Base-by-base conservation (phyloP, 2,113 vertebrate genomes). In the Alaudala cheleensis region DNA sequence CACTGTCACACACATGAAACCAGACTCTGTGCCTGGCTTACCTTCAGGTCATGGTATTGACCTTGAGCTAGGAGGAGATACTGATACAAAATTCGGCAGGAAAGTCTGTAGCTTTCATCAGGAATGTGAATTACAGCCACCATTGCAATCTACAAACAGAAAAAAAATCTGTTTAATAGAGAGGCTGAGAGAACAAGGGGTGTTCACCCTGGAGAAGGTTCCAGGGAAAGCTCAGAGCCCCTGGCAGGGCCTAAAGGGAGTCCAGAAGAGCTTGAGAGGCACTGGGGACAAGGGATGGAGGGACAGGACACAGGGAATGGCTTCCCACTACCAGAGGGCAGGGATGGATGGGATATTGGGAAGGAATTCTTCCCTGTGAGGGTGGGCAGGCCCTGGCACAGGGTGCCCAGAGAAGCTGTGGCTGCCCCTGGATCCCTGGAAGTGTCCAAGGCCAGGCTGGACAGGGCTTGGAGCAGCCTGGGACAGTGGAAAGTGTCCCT, bases 31-130 rank as follows among this genome's bases (percentile, higher is more conserved):
- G 53, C 0, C 4, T 3, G 66, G 44, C 93, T 77, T 98, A 99
- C 99, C 99, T 99, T 99, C 71, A 99, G 98, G 83, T 99, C 98
- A 29, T 98, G 99, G 97, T 99, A 98, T 97, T 98, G 98, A 65
- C 99, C 99, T 81, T 98, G 98, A 77, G 98, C 97, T 51, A 99
- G 98, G 77, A 99, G 98, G 17, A 99, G 98, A 97, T 99, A 99
- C 82, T 99, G 99, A 90, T 99, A 99, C 5, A 99, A 96, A 95
- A 99, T 97, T 88, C 99, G 98, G 58, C 98, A 98, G 88, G 99
- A 97, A 34, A 99, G 98, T 39, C 97, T 97, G 94, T 99, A 99
- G 91, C 97, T 99, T 50, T 98, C 97, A 96, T 99, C 99, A 72
- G 99, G 99, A 96, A 99, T 77, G 39, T 99, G 99, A 96, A 99